Percentiles rank a stretch among this genome's conserved stretches.
phyloP scores from a whole-genome alignment of 2,113 vertebrate genomes.

The Cynocephalus volans region DNA sequence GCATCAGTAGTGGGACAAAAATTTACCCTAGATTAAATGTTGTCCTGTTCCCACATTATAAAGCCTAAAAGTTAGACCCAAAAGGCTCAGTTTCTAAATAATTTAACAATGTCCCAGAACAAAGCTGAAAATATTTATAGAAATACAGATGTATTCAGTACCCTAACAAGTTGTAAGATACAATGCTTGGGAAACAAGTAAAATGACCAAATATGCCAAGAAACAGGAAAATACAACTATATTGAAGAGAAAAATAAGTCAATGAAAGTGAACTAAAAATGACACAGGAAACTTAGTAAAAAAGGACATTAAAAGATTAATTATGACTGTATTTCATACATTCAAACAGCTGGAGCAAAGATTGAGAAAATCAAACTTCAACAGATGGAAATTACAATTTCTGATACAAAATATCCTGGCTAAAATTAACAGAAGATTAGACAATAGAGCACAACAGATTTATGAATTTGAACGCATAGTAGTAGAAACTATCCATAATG shows the following conservation, averaged over 20 bases:
- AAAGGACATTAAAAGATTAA: neutral
- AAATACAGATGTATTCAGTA: neutral
- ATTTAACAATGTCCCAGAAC: neutral
- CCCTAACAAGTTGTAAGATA: neutral
- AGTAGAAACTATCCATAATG: neutral
- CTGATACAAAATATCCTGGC: neutral
- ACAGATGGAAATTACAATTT: neutral
- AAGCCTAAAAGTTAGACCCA: neutral
- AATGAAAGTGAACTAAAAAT: neutral
- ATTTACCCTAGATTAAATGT: neutral
- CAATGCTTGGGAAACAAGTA: neutral
- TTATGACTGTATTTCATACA: neutral
- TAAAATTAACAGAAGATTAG: neutral
- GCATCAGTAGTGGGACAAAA: neutral
- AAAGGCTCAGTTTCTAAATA: neutral
- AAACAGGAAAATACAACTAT: neutral
- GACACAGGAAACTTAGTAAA: neutral
- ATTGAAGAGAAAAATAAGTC: neutral
- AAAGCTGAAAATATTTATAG: neutral
- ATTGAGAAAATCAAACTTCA: neutral
- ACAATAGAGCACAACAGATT: neutral
- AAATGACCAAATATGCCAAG: neutral
- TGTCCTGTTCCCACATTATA: neutral
- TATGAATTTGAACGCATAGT: neutral
- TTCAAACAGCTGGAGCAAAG: neutral